Evolutionary conservation across 2,113 vertebrate genomes (phyloP).

Genomic region (Halichoerus grypus): DNA sequence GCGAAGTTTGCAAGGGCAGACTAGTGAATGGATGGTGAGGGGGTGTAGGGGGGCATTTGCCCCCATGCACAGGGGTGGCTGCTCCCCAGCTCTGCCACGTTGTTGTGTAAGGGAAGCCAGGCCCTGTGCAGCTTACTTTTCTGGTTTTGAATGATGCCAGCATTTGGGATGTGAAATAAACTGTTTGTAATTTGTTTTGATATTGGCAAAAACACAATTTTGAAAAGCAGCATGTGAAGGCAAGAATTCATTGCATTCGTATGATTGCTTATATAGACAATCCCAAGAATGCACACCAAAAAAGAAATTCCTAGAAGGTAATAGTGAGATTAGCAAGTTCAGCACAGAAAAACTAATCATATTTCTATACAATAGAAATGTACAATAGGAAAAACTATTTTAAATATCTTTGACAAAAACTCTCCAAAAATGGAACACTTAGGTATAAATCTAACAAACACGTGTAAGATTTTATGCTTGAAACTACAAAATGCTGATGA

Average conservation of each 20-base stretch:
- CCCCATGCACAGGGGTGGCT: fast-evolving
- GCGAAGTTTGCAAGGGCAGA: not conserved
- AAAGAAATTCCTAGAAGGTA: not conserved
- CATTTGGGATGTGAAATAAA: not conserved
- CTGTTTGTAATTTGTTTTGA: not conserved
- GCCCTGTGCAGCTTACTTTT: not conserved
- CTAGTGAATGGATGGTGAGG: not conserved
- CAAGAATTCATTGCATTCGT: not conserved
- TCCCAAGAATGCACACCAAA: not conserved
- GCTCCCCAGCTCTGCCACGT: not conserved
- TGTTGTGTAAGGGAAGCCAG: not conserved
- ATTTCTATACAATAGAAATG: not conserved
- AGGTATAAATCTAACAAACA: not conserved
- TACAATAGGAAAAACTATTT: not conserved
- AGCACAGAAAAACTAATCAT: not conserved
- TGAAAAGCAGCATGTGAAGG: not conserved
- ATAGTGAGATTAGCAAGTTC: not conserved
- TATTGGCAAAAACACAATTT: not conserved
- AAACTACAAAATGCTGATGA: not conserved
- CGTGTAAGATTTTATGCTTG: not conserved
- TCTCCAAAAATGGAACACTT: not conserved
- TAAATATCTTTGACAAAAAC: not conserved
- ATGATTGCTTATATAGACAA: not conserved
- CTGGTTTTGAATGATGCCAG: not conserved
- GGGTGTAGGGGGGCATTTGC: not conserved